phyloP scores from a whole-genome alignment of 2,797 vertebrate genomes.

The Pseudotriccus pelzelni region DNA sequence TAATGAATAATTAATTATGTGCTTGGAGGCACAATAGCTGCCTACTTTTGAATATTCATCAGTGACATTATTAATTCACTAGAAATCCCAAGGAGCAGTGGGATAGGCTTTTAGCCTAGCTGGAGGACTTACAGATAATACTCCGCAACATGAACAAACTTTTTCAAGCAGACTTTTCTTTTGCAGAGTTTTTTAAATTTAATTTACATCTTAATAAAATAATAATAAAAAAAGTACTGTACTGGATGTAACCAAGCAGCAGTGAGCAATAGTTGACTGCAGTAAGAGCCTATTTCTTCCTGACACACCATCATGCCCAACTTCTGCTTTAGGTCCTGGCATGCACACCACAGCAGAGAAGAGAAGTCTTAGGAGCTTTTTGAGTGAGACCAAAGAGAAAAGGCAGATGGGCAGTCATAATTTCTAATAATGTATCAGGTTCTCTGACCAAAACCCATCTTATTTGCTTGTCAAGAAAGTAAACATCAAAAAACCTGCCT shows the following conservation, averaged over 20 bases:
- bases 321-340: background rate
- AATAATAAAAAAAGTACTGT: constrained; percentile 28
- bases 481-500: background rate
- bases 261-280: background rate
- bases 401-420: background rate
- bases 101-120: constrained; percentile 81
- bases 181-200: constrained; percentile 59
- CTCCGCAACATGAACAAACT: constrained; percentile 73
- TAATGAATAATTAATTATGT: constrained; percentile 89
- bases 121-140: constrained; percentile 82
- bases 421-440: background rate
- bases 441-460: background rate
- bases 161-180: constrained; percentile 75
- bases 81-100: constrained; percentile 80
- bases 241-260: background rate
- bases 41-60: constrained; percentile 89
- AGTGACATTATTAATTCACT: constrained; percentile 86
- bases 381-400: background rate
- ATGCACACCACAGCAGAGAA: background rate
- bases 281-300: background rate
- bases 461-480: background rate
- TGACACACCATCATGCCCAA: background rate
- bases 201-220: constrained; percentile 73
- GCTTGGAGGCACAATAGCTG: constrained; percentile 87
- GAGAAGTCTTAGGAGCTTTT: background rate